Percentiles rank a stretch among this genome's conserved stretches.
These are phyloP conservation scores for Podarcis lilfordi DNA, from an alignment of 2,797 vertebrate genomes.

Conservation along the genomic window DNA sequence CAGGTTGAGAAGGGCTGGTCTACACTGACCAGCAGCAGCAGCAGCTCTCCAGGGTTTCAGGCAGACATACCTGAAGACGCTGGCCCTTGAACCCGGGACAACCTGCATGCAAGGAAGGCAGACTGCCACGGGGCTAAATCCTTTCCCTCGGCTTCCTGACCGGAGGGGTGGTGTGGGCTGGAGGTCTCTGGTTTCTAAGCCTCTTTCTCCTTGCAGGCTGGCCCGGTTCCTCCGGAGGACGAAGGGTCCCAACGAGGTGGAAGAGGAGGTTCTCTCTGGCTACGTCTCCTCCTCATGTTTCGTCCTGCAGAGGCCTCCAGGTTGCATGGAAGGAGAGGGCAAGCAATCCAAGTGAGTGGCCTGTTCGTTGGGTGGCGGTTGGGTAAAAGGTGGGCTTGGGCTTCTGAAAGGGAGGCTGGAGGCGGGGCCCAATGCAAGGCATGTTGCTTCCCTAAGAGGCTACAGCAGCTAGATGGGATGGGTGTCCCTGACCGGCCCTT, in stretches of 20 bases:
- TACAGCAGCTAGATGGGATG: neutral
- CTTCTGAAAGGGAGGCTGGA: too few species aligned
- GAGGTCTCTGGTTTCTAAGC: accelerated
- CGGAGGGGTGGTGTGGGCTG: neutral
- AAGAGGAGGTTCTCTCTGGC: slow-evolving; percentile 71
- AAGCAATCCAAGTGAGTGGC: slow-evolving; percentile 42
- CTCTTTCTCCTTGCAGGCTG: slow-evolving; percentile 70
- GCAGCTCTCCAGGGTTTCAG: neutral
- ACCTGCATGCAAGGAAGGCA: neutral
- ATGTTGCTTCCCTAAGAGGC: accelerated
- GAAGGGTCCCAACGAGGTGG: slow-evolving; percentile 37
- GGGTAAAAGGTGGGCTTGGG: neutral
- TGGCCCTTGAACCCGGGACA: neutral
- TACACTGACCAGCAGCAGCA: neutral
- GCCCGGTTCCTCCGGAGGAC: slow-evolving; percentile 69
- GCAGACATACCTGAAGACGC: neutral
- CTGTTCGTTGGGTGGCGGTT: accelerated
- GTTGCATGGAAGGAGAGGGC: slow-evolving; percentile 62
- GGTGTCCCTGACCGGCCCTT: neutral
- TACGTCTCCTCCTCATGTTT: slow-evolving; percentile 81
- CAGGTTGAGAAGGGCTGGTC: too few species aligned
- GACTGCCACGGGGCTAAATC: too few species aligned
- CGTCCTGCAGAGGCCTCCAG: slow-evolving; percentile 54
- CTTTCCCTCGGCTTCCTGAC: neutral
- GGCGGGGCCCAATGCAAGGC: neutral